Base-by-base conservation (phyloP, 2,113 vertebrate species). In the Oryzias celebensis region DNA sequence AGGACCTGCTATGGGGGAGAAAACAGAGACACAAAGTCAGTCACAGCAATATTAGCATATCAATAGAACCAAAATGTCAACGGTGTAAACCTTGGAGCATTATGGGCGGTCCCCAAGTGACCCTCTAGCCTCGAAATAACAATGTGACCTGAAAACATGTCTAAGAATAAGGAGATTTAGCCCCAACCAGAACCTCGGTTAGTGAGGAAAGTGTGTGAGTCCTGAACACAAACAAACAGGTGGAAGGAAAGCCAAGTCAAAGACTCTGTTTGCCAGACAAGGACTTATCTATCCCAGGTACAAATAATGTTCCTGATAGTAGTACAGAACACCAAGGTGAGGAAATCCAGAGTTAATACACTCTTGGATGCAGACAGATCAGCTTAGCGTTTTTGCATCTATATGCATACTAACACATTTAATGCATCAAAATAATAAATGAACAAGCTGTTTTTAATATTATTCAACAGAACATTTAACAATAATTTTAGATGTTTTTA, bases 1-100 rank as follows among this genome's bases (percentile, higher is more conserved):
- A 14, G 7, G n/a, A 63, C 50, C 61, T 63, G 61, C 51, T 53
- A 53, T 20, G 16, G 31, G 45, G 14, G 36, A 54, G 42, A 52
- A 52, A 62, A 61, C 14, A 52, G 14, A 52, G 14, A 18, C 10
- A 51, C 12, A 62, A 52, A 52, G 43, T 63, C 53, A 63, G 31
- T 63, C 8, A 31, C 14, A 18, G 23, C 17, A 45, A 45, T 18
- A 46, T 46, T 26, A 26, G 8, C 5, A 15, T 43, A 45, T 18
- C 14, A 31, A 47, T 5, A 53, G 7, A 46, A 42, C 4, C 28
- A 51, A 18, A 41, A 15, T 3, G 5, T n/a, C 4, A 8, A n/a
- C 22, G 20, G 52, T 20, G 17, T 7, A 20, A 31, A 41, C 20
- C 2, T 48, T 17, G n/a, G 8, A n/a, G 20, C 47, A 7, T n/a